These are phyloP conservation scores for Prorops nasuta DNA, from an alignment of 1,140 invertebrate species.

Conservation along the genomic window DNA sequence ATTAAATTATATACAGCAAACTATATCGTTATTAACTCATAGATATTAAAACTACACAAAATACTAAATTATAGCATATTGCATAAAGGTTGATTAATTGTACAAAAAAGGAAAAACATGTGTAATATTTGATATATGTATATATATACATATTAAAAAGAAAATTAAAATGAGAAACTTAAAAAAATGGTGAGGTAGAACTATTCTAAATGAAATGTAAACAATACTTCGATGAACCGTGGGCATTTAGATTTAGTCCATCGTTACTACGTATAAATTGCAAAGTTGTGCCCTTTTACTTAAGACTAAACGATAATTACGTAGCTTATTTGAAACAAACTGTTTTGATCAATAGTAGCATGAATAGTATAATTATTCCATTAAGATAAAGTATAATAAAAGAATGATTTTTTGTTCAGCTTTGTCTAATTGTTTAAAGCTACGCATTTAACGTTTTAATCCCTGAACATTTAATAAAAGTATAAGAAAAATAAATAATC, in stretches of 20 bases:
- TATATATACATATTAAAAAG: background rate
- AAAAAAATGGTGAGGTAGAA: constrained; percentile 32
- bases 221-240: constrained; percentile 16
- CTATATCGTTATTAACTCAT: too few species aligned
- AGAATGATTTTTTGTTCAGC: background rate
- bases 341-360: constrained; percentile 5
- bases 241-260: constrained; percentile 24
- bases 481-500: constrained; percentile 25
- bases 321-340: constrained; percentile 1
- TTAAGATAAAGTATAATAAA: constrained; percentile 14
- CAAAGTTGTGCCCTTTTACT: constrained; percentile 21
- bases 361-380: constrained; percentile 2
- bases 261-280: constrained; percentile 13
- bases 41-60: too few species aligned
- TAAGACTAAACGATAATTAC: constrained; percentile 12
- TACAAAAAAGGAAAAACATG: background rate
- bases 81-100: too few species aligned
- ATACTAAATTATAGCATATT: too few species aligned
- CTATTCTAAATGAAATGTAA: constrained; percentile 22
- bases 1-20: too few species aligned
- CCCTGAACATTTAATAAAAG: too few species aligned
- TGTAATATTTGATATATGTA: background rate
- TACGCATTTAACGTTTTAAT: background rate
- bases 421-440: background rate
- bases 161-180: too few species aligned